Base-by-base conservation (phyloP, 2,888 invertebrate genomes). In the Agapostemon virescens region DNA sequence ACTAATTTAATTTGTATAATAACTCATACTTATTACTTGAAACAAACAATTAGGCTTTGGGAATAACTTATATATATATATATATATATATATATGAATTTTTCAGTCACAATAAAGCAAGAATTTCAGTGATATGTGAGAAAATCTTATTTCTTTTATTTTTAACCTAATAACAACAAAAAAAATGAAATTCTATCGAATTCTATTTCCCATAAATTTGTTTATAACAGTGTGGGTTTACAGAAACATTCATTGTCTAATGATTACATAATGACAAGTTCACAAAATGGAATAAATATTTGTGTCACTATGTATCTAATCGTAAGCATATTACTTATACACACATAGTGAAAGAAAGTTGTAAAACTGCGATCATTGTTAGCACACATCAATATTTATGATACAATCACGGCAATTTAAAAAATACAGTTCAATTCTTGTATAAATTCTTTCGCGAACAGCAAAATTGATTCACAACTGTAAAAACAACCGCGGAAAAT, bases 221-320 rank as follows among this genome's bases (percentile, higher is more conserved):
- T 36, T 11, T 13, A 63, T n/a, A 36, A 63, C 36, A 36, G 11
- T 63, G 13, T 20, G n/a, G 36, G 20, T 63, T 63, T 63, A 63
- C 63, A 63, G n/a, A 63, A 63, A 63, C n/a, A 63, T 63, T 36
- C 36, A n/a, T 33, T 36, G n/a, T 63, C 11, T 36, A n/a, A 81
- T 68, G 79, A 87, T 88, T 88, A 88, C 79, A 76, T 88, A 88
- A 88, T 83, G 69, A 82, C 45, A 85, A 74, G 67, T 75, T 36
- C 77, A 64, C 75, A 68, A 68, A 73, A 68, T 67, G 64, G 69
- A 84, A 85, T 83, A 85, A 86, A 86, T 86, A 82, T 74, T 79
- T 71, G 74, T 73, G 68, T 79, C 83, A 77, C 77, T 83, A 68
- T 75, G 55, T 63, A 69, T 69, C 55, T 74, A 68, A 63, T 36